Evolutionary conservation across 2,113 vertebrate species (phyloP).

Genomic region (Coptodon rendalli): DNA sequence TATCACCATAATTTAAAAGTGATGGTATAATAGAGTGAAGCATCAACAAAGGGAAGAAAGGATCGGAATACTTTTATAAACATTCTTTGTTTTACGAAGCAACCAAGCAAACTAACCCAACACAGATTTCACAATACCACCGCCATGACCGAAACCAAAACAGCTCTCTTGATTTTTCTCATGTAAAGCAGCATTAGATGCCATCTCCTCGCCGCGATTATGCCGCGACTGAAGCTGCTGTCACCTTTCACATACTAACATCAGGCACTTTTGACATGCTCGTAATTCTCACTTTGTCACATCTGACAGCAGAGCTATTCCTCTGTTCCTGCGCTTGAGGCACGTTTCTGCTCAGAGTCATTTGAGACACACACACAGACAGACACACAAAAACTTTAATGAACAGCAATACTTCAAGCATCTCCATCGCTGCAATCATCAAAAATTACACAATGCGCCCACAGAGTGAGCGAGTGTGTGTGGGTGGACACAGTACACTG

Average conservation of each 20-base stretch:
- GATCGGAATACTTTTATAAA: background rate
- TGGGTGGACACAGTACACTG: conserved; percentile 48
- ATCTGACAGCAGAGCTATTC: conserved; percentile 44
- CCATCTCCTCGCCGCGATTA: background rate
- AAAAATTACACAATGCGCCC: conserved; percentile 48
- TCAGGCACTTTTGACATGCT: conserved; percentile 15
- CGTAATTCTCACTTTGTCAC: conserved; percentile 44
- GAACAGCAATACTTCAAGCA: conserved; percentile 45
- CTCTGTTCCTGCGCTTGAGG: conserved; percentile 25
- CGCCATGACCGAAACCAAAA: background rate
- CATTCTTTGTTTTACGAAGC: background rate
- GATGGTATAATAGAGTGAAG: background rate
- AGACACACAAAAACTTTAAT: background rate
- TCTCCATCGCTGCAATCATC: conserved; percentile 35
- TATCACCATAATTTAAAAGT: background rate
- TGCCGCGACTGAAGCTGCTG: background rate
- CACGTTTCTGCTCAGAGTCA: conserved; percentile 22
- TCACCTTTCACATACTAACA: conserved; percentile 4
- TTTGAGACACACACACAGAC: conserved; percentile 21
- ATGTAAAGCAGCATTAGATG: background rate
- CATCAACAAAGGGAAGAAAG: background rate
- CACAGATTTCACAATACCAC: background rate
- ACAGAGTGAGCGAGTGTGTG: conserved; percentile 29
- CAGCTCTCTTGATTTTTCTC: background rate
- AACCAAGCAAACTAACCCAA: background rate